Percentiles rank a stretch among this genome's conserved stretches.
Evolutionary conservation across 1,140 invertebrate genomes (phyloP).

Genomic region (Cotesia glomerata): DNA sequence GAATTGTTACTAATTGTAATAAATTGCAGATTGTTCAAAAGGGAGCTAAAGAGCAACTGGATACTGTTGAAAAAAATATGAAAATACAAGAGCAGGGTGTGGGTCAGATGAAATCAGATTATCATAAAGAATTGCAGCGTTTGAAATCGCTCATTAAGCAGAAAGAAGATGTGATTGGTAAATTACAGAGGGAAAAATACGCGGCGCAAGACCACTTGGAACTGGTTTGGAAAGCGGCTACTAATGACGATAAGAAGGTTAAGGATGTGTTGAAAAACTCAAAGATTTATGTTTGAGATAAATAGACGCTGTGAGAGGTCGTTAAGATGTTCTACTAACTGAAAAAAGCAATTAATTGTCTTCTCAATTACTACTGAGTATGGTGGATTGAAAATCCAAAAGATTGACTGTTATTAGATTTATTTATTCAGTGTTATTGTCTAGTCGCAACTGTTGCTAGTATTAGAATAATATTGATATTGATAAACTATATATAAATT

Average conservation of each 20-base stretch:
- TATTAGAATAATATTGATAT: not conserved
- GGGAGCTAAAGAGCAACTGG: slow-evolving; percentile 63
- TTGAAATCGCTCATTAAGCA: slow-evolving; percentile 61
- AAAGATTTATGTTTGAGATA: slow-evolving; percentile 32
- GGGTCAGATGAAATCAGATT: slow-evolving; percentile 61
- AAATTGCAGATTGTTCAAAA: slow-evolving; percentile 62
- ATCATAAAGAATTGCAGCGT: slow-evolving; percentile 61
- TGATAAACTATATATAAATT: not conserved
- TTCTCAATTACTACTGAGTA: not conserved
- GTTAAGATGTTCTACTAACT: not conserved
- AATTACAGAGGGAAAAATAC: slow-evolving; percentile 55
- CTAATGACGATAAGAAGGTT: slow-evolving; percentile 48
- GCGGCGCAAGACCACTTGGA: slow-evolving; percentile 54
- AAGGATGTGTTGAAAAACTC: slow-evolving; percentile 47
- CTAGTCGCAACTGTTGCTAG: not conserved
- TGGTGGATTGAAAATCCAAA: not conserved
- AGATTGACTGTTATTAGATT: not conserved
- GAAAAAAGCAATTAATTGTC: no score
- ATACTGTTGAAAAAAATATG: slow-evolving; percentile 63
- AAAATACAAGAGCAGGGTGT: slow-evolving; percentile 61
- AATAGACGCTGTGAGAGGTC: not conserved
- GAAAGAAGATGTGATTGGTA: slow-evolving; percentile 60
- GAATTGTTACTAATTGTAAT: slow-evolving; percentile 14
- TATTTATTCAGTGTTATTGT: slow-evolving; percentile 6
- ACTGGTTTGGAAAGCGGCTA: slow-evolving; percentile 56